These are phyloP conservation scores for Sebastes itinus DNA, from an alignment of 2,797 vertebrate species.

Conservation along the genomic window DNA sequence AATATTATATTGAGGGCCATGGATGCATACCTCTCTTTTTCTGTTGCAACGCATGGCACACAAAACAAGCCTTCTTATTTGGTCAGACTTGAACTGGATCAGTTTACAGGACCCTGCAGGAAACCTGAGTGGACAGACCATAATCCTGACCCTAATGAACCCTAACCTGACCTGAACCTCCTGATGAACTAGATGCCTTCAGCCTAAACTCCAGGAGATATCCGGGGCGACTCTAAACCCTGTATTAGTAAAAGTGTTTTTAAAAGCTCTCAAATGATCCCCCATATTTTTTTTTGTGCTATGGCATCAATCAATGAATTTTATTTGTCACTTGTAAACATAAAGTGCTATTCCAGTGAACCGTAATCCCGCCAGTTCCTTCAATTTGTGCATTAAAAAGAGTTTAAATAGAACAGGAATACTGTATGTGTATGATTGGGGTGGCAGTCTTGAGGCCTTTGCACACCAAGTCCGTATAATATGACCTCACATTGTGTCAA, in stretches of 20 bases:
- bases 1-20: not conserved
- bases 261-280: not conserved
- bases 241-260: not conserved
- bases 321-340: not conserved
- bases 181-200: not conserved
- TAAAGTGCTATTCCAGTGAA: not conserved
- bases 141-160: constrained; percentile 41
- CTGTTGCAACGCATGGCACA: not conserved
- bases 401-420: no score
- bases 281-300: not conserved
- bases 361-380: not conserved
- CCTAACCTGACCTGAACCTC: constrained; percentile 26
- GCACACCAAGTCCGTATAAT: no score
- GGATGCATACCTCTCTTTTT: not conserved
- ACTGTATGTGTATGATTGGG: no score
- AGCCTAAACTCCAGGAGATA: not conserved
- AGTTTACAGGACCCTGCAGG: constrained; percentile 3
- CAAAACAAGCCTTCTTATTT: not conserved
- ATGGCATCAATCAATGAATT: not conserved
- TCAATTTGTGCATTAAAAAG: not conserved
- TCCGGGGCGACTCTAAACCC: not conserved
- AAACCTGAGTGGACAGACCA: constrained; percentile 13
- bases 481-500: no score
- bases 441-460: no score
- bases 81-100: not conserved